These are phyloP conservation scores for Myxocyprinus asiaticus DNA, from an alignment of 2,113 vertebrate species.

Conservation along the genomic window DNA sequence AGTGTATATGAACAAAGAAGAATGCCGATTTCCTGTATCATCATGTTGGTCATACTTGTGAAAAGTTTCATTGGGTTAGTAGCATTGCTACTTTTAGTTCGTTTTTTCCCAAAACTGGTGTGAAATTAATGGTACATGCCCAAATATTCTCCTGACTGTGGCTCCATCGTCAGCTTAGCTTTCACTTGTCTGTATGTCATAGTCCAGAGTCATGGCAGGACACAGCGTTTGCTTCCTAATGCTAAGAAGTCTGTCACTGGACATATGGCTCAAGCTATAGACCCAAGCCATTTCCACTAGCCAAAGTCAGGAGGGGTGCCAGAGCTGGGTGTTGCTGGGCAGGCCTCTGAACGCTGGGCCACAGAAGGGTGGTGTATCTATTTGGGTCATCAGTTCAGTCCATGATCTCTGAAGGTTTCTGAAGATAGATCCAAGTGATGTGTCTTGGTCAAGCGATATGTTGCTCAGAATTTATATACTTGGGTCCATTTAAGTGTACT, in stretches of 20 bases:
- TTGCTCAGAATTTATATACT: no score
- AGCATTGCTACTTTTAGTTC: no score
- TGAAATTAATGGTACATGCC: not conserved
- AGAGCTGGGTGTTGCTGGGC: slow-evolving; percentile 22
- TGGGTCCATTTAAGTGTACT: not conserved
- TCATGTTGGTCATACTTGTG: no score
- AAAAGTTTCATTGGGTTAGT: no score
- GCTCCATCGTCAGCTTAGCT: not conserved
- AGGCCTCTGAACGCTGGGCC: not conserved
- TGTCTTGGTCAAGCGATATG: no score
- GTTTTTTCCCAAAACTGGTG: not conserved
- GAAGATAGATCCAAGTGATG: not conserved
- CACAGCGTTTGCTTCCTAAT: slow-evolving; percentile 63
- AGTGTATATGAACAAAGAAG: no score
- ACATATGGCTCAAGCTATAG: slow-evolving; percentile 67
- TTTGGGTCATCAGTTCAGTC: slow-evolving; percentile 24
- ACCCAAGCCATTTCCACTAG: slow-evolving; percentile 54
- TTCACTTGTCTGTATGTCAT: slow-evolving; percentile 21
- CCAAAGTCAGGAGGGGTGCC: slow-evolving; percentile 21
- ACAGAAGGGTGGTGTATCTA: slow-evolving; percentile 31
- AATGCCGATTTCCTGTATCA: no score
- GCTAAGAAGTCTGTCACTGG: slow-evolving; percentile 65
- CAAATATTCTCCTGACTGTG: not conserved
- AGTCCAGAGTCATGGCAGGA: slow-evolving; percentile 50
- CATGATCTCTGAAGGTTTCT: not conserved